Conservation (phyloP, 2,888 invertebrate genomes). For the Omphaloscelis lunosa region DNA sequence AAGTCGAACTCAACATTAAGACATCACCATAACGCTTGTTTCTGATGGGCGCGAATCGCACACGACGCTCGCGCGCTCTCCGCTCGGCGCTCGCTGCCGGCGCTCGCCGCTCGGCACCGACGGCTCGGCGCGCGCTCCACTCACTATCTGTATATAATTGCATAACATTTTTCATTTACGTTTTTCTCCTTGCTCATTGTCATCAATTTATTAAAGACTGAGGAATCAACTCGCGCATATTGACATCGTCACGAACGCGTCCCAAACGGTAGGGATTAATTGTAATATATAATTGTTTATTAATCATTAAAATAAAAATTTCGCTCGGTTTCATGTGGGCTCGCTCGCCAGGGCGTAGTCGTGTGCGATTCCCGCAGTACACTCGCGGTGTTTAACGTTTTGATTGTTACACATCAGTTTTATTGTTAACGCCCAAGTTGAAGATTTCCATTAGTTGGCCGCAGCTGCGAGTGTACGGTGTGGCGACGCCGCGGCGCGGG, state of each 20-base stretch:
- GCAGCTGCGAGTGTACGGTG: constrained; percentile 53
- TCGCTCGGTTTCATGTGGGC: constrained; percentile 80
- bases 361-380: constrained; percentile 73
- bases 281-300: constrained; percentile 84
- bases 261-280: constrained; percentile 83
- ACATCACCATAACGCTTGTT: constrained; percentile 74
- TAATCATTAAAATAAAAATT: constrained; percentile 79
- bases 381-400: constrained; percentile 68
- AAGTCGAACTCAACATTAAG: constrained; percentile 85
- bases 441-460: constrained; percentile 46
- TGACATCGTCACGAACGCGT: constrained; percentile 89
- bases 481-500: constrained; percentile 21
- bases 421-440: constrained; percentile 59
- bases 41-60: constrained; percentile 75
- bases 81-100: constrained; percentile 53
- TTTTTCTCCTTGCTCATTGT: constrained; percentile 89
- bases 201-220: constrained; percentile 91
- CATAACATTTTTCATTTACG: constrained; percentile 89
- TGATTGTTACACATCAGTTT: constrained; percentile 63
- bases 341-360: constrained; percentile 69
- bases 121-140: constrained; percentile 54
- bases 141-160: constrained; percentile 88
- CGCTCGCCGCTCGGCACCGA: constrained; percentile 38
- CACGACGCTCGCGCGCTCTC: constrained; percentile 69
- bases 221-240: constrained; percentile 90